phyloP scores from a whole-genome alignment of 1,140 invertebrate species.

The Bombus impatiens region DNA sequence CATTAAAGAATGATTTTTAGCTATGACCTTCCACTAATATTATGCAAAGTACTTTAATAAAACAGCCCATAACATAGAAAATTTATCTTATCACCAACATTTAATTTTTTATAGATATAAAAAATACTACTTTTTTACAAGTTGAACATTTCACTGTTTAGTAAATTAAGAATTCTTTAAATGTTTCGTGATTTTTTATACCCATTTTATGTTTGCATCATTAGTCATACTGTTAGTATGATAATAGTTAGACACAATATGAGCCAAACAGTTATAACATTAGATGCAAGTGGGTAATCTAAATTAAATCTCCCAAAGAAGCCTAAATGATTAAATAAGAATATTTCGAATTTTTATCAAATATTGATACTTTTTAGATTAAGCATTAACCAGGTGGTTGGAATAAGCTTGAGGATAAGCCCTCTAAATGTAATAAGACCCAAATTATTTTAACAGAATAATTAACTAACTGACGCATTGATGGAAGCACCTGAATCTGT shows the following conservation, averaged over 20 bases:
- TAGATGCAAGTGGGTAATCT: constrained; percentile 59
- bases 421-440: constrained; percentile 63
- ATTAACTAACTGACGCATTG: constrained; percentile 54
- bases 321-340: constrained; percentile 63
- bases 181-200: constrained; percentile 44
- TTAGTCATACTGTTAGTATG: constrained; percentile 67
- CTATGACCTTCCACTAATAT: neutral
- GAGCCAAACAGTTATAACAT: constrained; percentile 64
- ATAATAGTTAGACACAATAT: constrained; percentile 69
- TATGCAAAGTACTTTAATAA: neutral
- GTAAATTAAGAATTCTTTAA: neutral
- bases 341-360: constrained; percentile 53
- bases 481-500: constrained; percentile 65
- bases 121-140: neutral
- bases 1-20: no score
- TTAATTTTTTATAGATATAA: neutral
- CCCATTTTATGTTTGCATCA: constrained; percentile 54
- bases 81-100: neutral
- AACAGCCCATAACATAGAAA: neutral
- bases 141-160: neutral
- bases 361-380: constrained; percentile 58
- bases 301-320: constrained; percentile 63
- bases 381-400: constrained; percentile 70
- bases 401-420: constrained; percentile 63
- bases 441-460: constrained; percentile 62